Base-by-base conservation (phyloP, 2,888 invertebrate genomes). In the Pseudeuparius sepicola region DNA sequence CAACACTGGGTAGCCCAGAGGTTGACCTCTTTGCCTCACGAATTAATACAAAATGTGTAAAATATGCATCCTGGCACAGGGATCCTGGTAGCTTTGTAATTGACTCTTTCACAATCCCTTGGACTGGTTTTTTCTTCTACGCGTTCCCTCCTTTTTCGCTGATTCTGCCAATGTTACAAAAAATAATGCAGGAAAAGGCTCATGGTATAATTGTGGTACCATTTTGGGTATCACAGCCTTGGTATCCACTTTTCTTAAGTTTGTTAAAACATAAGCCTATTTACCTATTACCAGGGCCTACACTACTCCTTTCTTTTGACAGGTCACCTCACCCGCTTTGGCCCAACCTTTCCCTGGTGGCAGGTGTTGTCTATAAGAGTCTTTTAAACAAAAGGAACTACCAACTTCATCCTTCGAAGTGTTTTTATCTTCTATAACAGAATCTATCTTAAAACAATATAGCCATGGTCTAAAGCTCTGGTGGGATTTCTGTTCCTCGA, bases 271-370 rank as follows among this genome's bases (percentile, higher is more conserved):
- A n/a, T 4, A 3, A 31, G 13, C 4, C 24, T 14, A 12, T 31
- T 23, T 18, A 23, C 24, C 24, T 29, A 6, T 4, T 14, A 14
- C 33, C 33, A 11, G 16, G 14, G 11, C 24, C 9, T 15, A 14
- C 24, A 25, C 16, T 33, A 4, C 14, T 33, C 4, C 14, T 33
- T 5, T 33, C 33, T 33, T 3, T 33, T 26, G 35, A 16, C 36
- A 43, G 42, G 36, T 15, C 26, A 16, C 30, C 20, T 13, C 20
- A 38, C 26, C 31, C 36, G 11, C 13, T 37, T 12, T 40, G 35
- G 35, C 27, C 14, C 16, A 23, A 35, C 20, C 35, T 44, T 42
- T 40, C 43, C 42, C 44, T 45, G 45, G 45, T 36, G 31, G 44
- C 39, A 32, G 45, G 38, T 24, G 16, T 42, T 17, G 37, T 45